These are phyloP conservation scores for Natator depressus DNA, from an alignment of 2,113 vertebrate species.

Conservation along the genomic window DNA sequence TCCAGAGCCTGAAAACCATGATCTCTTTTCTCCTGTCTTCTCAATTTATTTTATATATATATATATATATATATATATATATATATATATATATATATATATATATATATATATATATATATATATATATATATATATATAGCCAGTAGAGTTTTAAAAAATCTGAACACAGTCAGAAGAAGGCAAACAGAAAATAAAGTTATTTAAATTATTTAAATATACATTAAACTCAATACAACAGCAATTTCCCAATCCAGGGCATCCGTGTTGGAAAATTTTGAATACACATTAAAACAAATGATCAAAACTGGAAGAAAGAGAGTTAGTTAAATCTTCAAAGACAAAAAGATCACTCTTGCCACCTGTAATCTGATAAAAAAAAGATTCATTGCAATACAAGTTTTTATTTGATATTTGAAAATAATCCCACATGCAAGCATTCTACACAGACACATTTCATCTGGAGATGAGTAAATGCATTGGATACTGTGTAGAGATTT, in stretches of 20 bases:
- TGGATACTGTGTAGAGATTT: background rate
- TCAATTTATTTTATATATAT: background rate
- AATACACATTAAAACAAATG: fast-evolving
- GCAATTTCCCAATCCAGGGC: background rate
- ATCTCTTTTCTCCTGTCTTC: background rate
- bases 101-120: background rate
- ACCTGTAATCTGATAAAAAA: background rate
- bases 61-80: background rate
- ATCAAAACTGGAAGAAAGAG: fast-evolving
- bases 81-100: background rate
- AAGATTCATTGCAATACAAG: background rate
- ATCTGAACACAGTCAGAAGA: slow-evolving; percentile 21
- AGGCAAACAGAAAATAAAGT: slow-evolving; percentile 45
- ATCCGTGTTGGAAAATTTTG: background rate
- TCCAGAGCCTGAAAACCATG: background rate
- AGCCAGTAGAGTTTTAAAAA: background rate
- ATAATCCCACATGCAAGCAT: background rate
- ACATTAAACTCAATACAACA: background rate
- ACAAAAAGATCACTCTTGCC: background rate
- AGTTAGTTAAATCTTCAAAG: background rate
- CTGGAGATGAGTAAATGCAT: background rate
- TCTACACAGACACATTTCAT: background rate
- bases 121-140: background rate
- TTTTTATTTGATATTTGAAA: background rate
- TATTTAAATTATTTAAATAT: slow-evolving; percentile 31